Conservation (phyloP, 2,888 invertebrate genomes). For the Hedya salicella region DNA sequence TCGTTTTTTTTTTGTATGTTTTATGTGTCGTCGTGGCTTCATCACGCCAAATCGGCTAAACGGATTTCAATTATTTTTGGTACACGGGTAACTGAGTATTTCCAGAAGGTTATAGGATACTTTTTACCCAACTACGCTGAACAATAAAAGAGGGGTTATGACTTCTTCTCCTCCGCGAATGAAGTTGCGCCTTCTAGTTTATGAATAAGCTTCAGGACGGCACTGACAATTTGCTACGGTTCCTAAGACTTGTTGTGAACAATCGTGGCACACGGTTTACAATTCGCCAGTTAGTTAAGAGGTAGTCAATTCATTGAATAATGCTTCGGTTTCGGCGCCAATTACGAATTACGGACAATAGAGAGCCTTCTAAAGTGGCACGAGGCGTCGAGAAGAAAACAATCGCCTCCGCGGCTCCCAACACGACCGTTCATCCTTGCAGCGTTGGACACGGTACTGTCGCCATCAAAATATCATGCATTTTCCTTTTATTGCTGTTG, state of each 20-base stretch:
- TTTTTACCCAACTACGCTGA: too few species aligned
- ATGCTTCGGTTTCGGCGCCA: slow-evolving; percentile 22
- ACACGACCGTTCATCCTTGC: slow-evolving; percentile 7
- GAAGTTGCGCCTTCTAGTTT: too few species aligned
- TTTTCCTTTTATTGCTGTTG: background rate
- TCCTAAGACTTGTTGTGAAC: background rate
- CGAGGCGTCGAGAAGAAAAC: slow-evolving; percentile 19
- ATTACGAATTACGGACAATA: slow-evolving; percentile 26
- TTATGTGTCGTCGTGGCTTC: too few species aligned
- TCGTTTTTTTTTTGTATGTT: too few species aligned
- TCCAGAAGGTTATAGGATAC: too few species aligned
- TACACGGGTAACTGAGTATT: too few species aligned
- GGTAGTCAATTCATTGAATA: slow-evolving; percentile 16
- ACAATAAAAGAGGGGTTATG: too few species aligned
- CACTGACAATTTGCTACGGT: background rate
- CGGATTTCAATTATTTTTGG: too few species aligned
- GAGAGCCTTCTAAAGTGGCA: slow-evolving; percentile 8
- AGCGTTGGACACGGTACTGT: slow-evolving; percentile 17
- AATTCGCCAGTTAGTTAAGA: background rate
- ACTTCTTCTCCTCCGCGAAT: too few species aligned
- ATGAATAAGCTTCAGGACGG: background rate
- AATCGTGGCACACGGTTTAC: background rate
- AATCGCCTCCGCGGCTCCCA: slow-evolving; percentile 17
- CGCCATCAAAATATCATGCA: background rate
- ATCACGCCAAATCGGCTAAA: too few species aligned